Base-by-base conservation (phyloP, 2,888 invertebrate species). In the Euplagia quadripunctaria region DNA sequence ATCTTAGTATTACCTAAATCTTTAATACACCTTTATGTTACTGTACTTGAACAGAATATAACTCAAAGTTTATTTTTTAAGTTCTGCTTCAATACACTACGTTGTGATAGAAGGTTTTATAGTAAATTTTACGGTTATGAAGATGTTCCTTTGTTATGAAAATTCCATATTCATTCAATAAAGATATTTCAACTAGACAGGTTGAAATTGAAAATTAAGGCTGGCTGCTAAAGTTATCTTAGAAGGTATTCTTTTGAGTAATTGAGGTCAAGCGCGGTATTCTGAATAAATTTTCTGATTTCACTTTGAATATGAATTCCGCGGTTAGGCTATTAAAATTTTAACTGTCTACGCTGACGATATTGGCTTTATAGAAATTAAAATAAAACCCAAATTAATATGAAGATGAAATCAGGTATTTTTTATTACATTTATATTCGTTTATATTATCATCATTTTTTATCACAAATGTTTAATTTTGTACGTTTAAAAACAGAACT, bases 51-150 rank as follows among this genome's bases (percentile, higher is more conserved):
- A 61, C 12, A 61, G 58, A 12, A 5, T 12, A 12, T 4, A 61
- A 5, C 6, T 20, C 4, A 31, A 51, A 63, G 2, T 64, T 42
- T 16, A 64, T 17, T 4, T 68, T 52, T 52, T 42, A n/a, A 5
- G 11, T 12, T 41, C 65, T 63, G 77, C 64, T 64, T n/a, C 3
- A 64, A 81, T 82, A 75, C 75, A 52, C 2, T 73, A 63, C 67
- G 11, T 49, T 80, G 72, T 80, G 65, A 78, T 49, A 68, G 70
- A 64, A 31, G 70, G 49, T 7, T 46, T 16, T 31, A 16, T 49
- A 49, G 31, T 49, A 52, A 70, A 52, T 41, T 70, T 52, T 64
- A 52, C 52, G 52, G 70, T 64, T 41, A 41, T n/a, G 9, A 41
- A 42, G 51, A 51, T 41, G 49, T 49, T 46, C 58, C 16, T 31